These are phyloP conservation scores for Ctenopoma kingsleyae DNA, from an alignment of 2,797 vertebrate genomes.

Conservation along the genomic window DNA sequence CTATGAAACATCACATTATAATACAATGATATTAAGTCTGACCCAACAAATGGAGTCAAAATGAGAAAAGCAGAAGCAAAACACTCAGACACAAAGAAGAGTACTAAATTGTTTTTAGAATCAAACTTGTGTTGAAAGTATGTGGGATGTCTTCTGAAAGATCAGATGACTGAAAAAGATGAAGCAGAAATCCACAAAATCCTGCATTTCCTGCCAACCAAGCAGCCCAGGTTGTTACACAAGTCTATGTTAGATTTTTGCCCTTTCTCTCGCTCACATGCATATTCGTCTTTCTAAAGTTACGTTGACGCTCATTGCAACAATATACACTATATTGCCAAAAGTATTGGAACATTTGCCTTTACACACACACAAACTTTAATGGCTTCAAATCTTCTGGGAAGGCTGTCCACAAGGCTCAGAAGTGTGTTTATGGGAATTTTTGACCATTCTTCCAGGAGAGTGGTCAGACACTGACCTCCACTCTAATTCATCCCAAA, in stretches of 20 bases:
- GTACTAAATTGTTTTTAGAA: neutral
- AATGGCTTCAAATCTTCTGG: too few relatives aligned
- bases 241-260: conserved; percentile 59
- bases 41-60: neutral
- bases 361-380: too few relatives aligned
- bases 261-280: conserved; percentile 14
- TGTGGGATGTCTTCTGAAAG: conserved; percentile 1
- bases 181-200: conserved; percentile 25
- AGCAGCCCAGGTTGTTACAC: conserved; percentile 33
- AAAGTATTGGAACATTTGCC: too few relatives aligned
- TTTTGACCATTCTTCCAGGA: too few relatives aligned
- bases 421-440: too few relatives aligned
- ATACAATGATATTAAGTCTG: too few relatives aligned
- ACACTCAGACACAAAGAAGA: neutral
- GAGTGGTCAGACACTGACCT: too few relatives aligned
- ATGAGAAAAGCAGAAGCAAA: neutral
- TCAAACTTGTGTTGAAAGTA: neutral
- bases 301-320: too few relatives aligned
- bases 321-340: too few relatives aligned
- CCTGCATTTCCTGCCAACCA: conserved; percentile 5
- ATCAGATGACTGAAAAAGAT: conserved; percentile 24
- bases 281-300: neutral
- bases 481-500: too few relatives aligned
- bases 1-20: neutral
- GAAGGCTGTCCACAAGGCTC: too few relatives aligned